Evolutionary conservation across 1,140 invertebrate genomes (phyloP).

Genomic region (Drosophila varians): DNA sequence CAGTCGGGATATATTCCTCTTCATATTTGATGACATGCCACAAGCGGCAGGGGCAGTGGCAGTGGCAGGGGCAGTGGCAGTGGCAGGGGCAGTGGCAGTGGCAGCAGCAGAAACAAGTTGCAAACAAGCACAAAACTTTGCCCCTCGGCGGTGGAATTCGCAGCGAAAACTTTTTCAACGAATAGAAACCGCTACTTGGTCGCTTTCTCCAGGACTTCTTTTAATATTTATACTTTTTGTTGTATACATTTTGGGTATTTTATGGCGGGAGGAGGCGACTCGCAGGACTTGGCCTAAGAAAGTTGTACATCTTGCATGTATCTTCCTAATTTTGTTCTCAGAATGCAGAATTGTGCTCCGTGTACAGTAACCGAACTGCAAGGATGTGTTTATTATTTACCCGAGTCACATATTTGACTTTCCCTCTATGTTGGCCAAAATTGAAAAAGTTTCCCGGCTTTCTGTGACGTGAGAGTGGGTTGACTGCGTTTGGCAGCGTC

Average conservation of each 20-base stretch:
- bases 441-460: conserved; percentile 57
- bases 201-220: conserved; percentile 42
- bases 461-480: conserved; percentile 2
- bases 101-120: conserved; percentile 63
- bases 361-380: conserved; percentile 32
- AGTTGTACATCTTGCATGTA: too few species aligned
- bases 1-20: conserved; percentile 15
- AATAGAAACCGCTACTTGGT: conserved; percentile 55
- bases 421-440: conserved; percentile 43
- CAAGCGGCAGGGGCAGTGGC: not conserved
- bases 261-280: conserved; percentile 32
- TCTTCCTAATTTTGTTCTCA: too few species aligned
- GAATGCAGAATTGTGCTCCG: too few species aligned
- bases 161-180: conserved; percentile 50
- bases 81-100: not conserved
- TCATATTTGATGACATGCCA: conserved; percentile 46
- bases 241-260: conserved; percentile 42
- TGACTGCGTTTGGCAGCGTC: conserved; percentile 12
- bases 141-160: conserved; percentile 42
- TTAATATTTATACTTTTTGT: conserved; percentile 36
- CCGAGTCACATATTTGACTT: conserved; percentile 66
- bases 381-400: conserved; percentile 59
- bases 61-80: not conserved
- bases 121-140: conserved; percentile 70
- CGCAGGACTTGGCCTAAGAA: conserved; percentile 32